These are phyloP conservation scores for Oncorhynchus mykiss DNA, from an alignment of 2,113 vertebrate genomes.

Conservation along the genomic window DNA sequence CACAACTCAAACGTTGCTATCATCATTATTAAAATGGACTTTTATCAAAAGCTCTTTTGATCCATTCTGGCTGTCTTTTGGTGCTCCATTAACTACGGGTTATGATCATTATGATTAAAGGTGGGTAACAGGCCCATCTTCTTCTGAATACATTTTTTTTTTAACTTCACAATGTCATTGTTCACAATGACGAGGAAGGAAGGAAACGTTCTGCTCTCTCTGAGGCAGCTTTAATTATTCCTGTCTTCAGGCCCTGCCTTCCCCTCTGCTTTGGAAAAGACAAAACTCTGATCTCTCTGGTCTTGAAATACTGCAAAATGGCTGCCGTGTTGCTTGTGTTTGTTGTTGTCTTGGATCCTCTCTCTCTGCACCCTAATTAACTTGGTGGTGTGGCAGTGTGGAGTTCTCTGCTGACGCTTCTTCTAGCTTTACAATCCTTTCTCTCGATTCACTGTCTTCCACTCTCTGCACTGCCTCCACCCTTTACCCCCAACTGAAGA, in stretches of 20 bases:
- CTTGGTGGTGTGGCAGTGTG: slow-evolving; percentile 19
- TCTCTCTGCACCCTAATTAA: slow-evolving; percentile 47
- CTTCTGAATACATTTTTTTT: slow-evolving; percentile 16
- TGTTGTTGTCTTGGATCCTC: slow-evolving; percentile 42
- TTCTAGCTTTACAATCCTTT: slow-evolving; percentile 8
- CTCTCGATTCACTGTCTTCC: slow-evolving; percentile 4
- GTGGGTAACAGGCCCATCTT: slow-evolving; percentile 51
- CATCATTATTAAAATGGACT: slow-evolving; percentile 39
- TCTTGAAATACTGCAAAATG: slow-evolving; percentile 47
- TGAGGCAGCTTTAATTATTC: slow-evolving; percentile 66
- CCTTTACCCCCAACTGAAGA: slow-evolving; percentile 2
- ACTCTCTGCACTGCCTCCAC: background rate
- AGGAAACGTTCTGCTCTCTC: slow-evolving; percentile 36
- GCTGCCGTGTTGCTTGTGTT: slow-evolving; percentile 47
- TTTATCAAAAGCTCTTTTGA: slow-evolving; percentile 1
- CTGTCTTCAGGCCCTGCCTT: slow-evolving; percentile 44
- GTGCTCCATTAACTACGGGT: slow-evolving; percentile 64
- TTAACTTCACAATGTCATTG: slow-evolving; percentile 55
- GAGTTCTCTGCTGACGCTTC: slow-evolving; percentile 27
- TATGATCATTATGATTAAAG: slow-evolving; percentile 66
- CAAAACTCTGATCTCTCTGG: slow-evolving; percentile 39
- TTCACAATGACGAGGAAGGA: slow-evolving; percentile 47
- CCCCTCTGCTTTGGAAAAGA: slow-evolving; percentile 42
- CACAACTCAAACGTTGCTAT: slow-evolving; percentile 54
- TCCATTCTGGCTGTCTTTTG: slow-evolving; percentile 61